Base-by-base conservation (phyloP, 2,797 vertebrate species). In the Microchirus variegatus region DNA sequence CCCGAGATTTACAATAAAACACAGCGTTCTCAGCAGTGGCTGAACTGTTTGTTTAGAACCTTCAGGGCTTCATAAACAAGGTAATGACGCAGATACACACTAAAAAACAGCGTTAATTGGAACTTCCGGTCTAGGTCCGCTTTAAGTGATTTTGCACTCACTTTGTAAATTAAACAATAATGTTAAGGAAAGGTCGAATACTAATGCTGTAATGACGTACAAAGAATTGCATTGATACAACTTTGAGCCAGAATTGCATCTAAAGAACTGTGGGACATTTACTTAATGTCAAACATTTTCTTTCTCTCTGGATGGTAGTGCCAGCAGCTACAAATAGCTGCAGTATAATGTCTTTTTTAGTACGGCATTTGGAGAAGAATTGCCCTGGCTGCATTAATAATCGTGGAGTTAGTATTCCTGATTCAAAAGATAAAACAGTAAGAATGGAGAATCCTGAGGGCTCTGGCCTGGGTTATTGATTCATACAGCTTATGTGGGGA, bases 361-460 rank as follows among this genome's bases (percentile, higher is more conserved):
- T 80, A 75, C 82, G 75, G 75, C 69, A 85, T 80, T 86, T 83
- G 77, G 72, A 87, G 86, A 87, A 67, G 59, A 87, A 89, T 69
- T 74, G 78, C 80, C 73, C 71, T 75, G 42, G 36, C 87, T 76
- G 62, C 84, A 79, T 89, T 85, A 73, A 84, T 82, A 87, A 87
- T 84, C 67, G 81, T 78, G 87, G 72, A 72, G 60, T 83, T 72
- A 59, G 61, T 69, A 62, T 80, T 78, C 71, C 76, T 86, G 83
- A 90, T 88, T 81, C 31, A 76, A 87, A 87, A 73, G 77, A 76
- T 80, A 77, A 78, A 85, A 73, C 61, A 80, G 69, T 80, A 75
- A 81, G 73, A 85, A 85, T 45, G 50, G 77, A 86, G 78, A 80
- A 73, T 73, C 80, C 44, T 8, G 50, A 82, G 66, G 72, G 58